These are phyloP conservation scores for Hozukius guyotensis DNA, from an alignment of 2,797 vertebrate species.

Conservation along the genomic window DNA sequence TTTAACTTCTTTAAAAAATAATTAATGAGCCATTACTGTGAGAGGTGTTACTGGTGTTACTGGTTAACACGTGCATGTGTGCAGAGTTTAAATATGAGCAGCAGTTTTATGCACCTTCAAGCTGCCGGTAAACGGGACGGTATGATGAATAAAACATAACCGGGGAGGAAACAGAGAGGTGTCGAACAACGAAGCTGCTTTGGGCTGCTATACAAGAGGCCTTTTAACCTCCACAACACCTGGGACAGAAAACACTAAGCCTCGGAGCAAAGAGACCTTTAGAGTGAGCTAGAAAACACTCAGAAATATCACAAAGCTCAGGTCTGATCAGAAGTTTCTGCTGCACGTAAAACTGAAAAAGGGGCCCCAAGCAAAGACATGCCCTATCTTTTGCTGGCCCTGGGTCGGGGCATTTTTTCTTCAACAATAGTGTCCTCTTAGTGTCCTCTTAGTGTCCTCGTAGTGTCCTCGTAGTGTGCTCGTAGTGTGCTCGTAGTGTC, in stretches of 20 bases:
- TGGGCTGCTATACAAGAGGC: neutral
- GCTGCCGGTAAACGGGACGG: neutral
- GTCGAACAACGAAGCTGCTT: neutral
- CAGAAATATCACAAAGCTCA: neutral
- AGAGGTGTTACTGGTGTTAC: conserved; percentile 22
- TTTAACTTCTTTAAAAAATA: conserved; percentile 46
- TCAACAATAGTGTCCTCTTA: too few relatives aligned
- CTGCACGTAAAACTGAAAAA: conserved; percentile 15
- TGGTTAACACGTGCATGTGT: conserved; percentile 36
- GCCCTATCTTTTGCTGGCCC: too few relatives aligned
- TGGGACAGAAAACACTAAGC: neutral
- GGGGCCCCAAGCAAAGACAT: too few relatives aligned
- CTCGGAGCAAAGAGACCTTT: neutral
- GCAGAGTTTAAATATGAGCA: neutral
- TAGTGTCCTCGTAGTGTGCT: too few relatives aligned
- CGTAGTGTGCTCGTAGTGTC: too few relatives aligned
- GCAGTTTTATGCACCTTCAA: neutral
- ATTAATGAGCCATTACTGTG: conserved; percentile 33
- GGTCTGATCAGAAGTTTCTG: neutral
- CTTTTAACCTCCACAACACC: conserved; percentile 8
- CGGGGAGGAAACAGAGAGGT: neutral
- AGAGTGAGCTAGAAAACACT: neutral
- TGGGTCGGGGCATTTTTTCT: too few relatives aligned
- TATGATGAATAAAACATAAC: conserved; percentile 1
- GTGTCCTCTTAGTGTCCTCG: too few relatives aligned